Conservation (phyloP, 2,888 invertebrate genomes). For the Pseudococcus longispinus region DNA sequence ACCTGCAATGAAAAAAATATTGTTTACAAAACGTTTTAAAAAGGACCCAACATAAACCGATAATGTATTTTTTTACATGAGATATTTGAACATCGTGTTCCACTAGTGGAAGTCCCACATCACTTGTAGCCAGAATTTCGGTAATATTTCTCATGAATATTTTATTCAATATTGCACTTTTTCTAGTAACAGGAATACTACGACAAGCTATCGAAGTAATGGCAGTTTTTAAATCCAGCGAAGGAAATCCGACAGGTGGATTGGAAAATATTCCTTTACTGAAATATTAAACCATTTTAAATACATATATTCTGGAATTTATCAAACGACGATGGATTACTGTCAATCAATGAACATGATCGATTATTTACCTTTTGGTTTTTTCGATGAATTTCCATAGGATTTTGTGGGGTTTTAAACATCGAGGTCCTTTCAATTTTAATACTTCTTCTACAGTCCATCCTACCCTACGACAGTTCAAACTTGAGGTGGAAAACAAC, state of each 20-base stretch:
- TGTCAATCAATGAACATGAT: neutral
- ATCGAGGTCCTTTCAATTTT: neutral
- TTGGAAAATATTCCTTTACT: constrained; percentile 13
- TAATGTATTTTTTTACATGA: constrained; percentile 64
- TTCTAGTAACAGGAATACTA: constrained; percentile 39
- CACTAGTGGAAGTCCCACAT: constrained; percentile 68
- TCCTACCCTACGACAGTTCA: neutral
- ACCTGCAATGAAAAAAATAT: constrained; percentile 64
- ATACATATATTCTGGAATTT: neutral
- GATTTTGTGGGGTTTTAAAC: constrained; percentile 25
- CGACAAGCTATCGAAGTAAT: neutral
- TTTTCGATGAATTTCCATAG: constrained; percentile 33
- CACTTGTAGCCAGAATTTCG: constrained; percentile 78
- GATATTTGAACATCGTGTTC: constrained; percentile 77
- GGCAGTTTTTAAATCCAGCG: constrained; percentile 1
- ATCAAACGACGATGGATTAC: neutral
- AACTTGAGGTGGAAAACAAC: neutral
- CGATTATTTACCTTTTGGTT: neutral
- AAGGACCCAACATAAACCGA: neutral
- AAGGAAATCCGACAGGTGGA: constrained; percentile 1
- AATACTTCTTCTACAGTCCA: neutral
- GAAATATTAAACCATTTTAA: neutral
- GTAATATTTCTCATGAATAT: constrained; percentile 82
- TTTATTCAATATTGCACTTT: constrained; percentile 72
- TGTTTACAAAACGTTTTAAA: neutral